A percentile compares a stretch with the other conserved stretches of the same genome.
Evolutionary conservation across 2,113 vertebrate species (phyloP).

Genomic region (Picathartes gymnocephalus): DNA sequence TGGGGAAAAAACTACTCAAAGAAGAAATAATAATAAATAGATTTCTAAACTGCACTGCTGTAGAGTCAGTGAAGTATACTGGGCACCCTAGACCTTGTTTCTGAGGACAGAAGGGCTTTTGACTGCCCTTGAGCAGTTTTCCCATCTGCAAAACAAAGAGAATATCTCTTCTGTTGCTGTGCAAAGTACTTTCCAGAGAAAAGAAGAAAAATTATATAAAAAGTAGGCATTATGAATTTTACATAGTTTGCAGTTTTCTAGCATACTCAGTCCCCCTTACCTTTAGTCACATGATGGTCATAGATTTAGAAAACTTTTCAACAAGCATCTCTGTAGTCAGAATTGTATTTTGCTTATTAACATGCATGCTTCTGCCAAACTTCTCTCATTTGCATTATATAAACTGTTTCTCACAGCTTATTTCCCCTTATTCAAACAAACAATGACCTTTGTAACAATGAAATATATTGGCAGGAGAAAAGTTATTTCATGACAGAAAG

Average conservation of each 20-base stretch:
- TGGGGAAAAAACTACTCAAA: neutral
- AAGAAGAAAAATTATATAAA: neutral
- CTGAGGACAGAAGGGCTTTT: neutral
- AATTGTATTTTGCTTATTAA: neutral
- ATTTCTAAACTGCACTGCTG: neutral
- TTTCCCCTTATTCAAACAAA: constrained; percentile 7
- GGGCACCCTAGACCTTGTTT: neutral
- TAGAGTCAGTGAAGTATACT: neutral
- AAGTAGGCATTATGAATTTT: neutral
- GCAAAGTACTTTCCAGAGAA: neutral
- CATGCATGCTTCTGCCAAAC: neutral
- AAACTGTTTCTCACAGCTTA: constrained; percentile 12
- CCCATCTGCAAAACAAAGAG: neutral
- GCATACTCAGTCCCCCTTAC: neutral
- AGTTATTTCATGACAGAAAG: constrained; percentile 10
- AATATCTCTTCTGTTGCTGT: neutral
- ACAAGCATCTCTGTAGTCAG: neutral
- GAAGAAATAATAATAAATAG: neutral
- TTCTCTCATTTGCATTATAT: constrained; percentile 1
- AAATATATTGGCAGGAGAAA: neutral
- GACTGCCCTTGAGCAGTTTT: neutral
- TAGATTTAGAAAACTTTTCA: neutral
- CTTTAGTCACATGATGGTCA: neutral
- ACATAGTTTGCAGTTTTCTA: neutral
- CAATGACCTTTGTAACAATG: constrained; percentile 10